Percentiles rank a stretch among this genome's conserved stretches.
Evolutionary conservation across 2,888 invertebrate genomes (phyloP).

Genomic region (Aricia artaxerxes): DNA sequence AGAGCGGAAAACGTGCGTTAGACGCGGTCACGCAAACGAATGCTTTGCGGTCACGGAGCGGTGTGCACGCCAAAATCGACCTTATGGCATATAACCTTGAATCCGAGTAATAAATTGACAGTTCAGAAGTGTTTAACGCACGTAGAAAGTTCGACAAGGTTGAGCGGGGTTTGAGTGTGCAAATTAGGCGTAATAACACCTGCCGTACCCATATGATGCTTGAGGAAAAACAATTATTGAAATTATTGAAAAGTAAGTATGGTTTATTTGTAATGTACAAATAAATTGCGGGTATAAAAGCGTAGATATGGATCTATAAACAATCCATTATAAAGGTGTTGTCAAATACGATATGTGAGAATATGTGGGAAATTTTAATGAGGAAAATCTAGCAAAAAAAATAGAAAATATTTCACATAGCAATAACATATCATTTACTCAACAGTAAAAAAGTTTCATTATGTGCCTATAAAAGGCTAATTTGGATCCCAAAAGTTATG

Average conservation of each 20-base stretch:
- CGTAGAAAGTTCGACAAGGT: constrained; percentile 30
- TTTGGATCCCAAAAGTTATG: not conserved
- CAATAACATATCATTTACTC: not conserved
- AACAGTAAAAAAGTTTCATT: not conserved
- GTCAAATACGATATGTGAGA: not conserved
- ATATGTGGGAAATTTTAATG: not conserved
- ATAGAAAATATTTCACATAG: not conserved
- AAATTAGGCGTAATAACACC: not conserved
- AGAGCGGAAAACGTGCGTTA: constrained; percentile 80
- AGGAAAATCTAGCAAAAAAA: not conserved
- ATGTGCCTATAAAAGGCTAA: not conserved
- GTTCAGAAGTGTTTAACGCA: constrained; percentile 17
- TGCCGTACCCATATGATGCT: not conserved
- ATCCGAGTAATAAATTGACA: constrained; percentile 34
- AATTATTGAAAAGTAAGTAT: too few relatives aligned
- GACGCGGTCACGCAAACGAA: constrained; percentile 71
- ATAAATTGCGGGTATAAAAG: not conserved
- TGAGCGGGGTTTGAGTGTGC: not conserved
- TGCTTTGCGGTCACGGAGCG: constrained; percentile 60
- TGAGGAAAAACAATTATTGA: not conserved
- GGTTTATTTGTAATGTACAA: not conserved
- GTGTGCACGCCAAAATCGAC: constrained; percentile 37
- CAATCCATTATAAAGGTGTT: not conserved
- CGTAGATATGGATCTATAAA: not conserved
- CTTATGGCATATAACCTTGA: constrained; percentile 39